Evolutionary conservation across 2,113 vertebrate genomes (phyloP), one percentile per base, ranked within the genome.

Genomic region (Acrocephalus arundinaceus): DNA sequence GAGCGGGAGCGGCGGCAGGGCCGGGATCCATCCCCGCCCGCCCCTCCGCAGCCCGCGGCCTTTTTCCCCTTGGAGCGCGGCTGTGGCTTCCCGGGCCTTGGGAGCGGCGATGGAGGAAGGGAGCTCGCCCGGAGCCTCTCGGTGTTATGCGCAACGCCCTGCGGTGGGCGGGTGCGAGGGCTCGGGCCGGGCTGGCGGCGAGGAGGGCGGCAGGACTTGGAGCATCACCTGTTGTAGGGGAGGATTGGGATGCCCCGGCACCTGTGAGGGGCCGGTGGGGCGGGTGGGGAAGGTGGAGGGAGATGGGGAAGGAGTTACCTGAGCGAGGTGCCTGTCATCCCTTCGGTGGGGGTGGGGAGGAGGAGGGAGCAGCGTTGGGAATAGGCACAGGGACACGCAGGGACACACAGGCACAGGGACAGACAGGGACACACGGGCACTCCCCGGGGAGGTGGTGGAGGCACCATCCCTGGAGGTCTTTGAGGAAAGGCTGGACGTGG

Each of bases 181-280:
- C 86, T 96, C 91, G 85, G 82, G 88, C 93, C 74, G 91, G 88
- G 88, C 82, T 7, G 88, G 88, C 76, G 63, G 88, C 86, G 57
- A 65, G 88, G 66, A 85, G 87, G 90, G 93, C 16, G 81, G 46
- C 90, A 28, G 92, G 92, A 94, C 84, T 83, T 37, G 79, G 52
- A 35, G 65, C 94, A 30, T 84, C 87, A 97, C 97, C 96, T 97
- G 97, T 97, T 97, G 96, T 93, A 80, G 94, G 28, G 73, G 75
- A 72, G 76, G 78, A 74, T 80, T 70, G 66, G 45, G 81, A 90
- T 78, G 72, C 28, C 89, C 68, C 76, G n/a, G 84, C 70, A 68
- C 35, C 83, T 41, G 70, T 13, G 54, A 79, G 77, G 70, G 88
- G 33, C 68, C 78, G 7, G 15, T 13, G 43, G 54, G 91, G 74